Evolutionary conservation across 2,113 vertebrate genomes (phyloP), one percentile per base, ranked within the genome.

Genomic region (Neoarius graeffei): DNA sequence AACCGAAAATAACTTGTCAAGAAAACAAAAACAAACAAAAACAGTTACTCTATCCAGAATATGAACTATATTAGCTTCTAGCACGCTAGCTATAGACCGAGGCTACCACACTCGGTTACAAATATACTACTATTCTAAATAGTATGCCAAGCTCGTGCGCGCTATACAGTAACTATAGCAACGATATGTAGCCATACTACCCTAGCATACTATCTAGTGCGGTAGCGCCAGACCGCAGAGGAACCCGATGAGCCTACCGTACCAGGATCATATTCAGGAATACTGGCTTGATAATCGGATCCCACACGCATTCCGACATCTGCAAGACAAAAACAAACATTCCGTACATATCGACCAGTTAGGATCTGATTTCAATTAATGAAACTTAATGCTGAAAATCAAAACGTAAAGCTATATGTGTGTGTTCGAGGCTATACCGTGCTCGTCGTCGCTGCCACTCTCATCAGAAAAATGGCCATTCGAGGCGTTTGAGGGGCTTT

Each of bases 281-380:
- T 98, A 91, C 92, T 96, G 85, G 98, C 98, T 94, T 99, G 98
- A 87, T 97, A 99, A 91, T 99, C 98, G 0, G 96, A 95, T 92
- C 97, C 98, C 90, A 99, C 98, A 93, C 98, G 96, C 98, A 99
- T 99, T 88, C 98, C 98, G 86, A 99, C 97, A 97, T 99, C 97
- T 99, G 95, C 69, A 95, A 94, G 91, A 64, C 14, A 88, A 76
- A 92, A 88, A 88, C 57, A 54, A 88, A 88, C 57, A 54, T 19
- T 7, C 8, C 14, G 74, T 69, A 56, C 30, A n/a, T 27, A 25
- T 57, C n/a, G 1, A 60, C 3, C 23, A 7, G 3, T 23, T 25
- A 13, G 25, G 3, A 27, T 77, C 14, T 25, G 13, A 0, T 52
- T n/a, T 20, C n/a, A 19, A 64, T 20, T 0, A 23, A 27, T 60